phyloP scores from a whole-genome alignment of 1,140 invertebrate genomes.

The Sminthurides bifidus region DNA sequence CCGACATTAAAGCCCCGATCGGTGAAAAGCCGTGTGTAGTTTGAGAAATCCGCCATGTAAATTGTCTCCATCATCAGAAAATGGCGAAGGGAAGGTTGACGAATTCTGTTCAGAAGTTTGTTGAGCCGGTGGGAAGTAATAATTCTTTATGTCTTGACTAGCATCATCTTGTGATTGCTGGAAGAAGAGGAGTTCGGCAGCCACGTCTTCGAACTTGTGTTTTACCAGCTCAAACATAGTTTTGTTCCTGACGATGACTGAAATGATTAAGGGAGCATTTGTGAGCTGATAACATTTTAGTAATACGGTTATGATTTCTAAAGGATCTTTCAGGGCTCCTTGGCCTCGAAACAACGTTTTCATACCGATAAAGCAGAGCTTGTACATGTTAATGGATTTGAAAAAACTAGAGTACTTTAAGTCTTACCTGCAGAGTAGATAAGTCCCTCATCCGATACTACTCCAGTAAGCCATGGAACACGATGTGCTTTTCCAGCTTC shows the following conservation, averaged over 20 bases:
- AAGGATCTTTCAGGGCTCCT: no score
- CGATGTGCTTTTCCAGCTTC: not conserved
- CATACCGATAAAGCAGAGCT: no score
- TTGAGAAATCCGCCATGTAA: not conserved
- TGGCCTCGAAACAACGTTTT: no score
- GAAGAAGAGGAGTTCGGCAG: not conserved
- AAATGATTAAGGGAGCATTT: no score
- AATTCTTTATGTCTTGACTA: not conserved
- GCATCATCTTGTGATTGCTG: not conserved
- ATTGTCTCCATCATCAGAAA: not conserved
- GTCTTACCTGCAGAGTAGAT: not conserved
- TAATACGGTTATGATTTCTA: no score
- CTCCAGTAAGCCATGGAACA: not conserved
- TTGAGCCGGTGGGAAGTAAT: not conserved
- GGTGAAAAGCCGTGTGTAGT: slow-evolving; percentile 5
- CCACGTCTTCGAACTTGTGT: not conserved
- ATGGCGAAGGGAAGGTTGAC: no score
- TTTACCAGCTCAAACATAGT: not conserved
- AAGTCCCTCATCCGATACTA: not conserved
- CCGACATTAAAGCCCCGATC: slow-evolving; percentile 9
- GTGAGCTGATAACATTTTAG: no score
- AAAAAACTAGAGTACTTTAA: no score
- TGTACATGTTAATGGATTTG: no score
- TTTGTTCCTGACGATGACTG: slow-evolving; percentile 1
- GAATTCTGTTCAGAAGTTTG: not conserved